Evolutionary conservation across 2,797 vertebrate species (phyloP).

Genomic region (Dromococcyx pavoninus): DNA sequence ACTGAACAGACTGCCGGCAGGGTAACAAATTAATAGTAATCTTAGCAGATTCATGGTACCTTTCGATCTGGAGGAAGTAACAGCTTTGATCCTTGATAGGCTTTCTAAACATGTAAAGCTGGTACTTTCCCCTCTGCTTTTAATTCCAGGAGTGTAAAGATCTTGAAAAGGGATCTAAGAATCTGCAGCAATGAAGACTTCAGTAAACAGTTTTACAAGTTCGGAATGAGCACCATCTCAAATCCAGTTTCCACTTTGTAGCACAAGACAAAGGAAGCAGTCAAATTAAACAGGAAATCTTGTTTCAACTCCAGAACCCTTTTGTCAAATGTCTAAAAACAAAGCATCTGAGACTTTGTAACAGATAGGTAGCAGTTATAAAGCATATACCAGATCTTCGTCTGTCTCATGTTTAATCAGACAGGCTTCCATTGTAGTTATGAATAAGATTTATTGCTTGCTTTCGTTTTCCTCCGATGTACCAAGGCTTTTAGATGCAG

Average conservation of each 20-base stretch:
- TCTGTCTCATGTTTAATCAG: not conserved
- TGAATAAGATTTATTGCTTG: not conserved
- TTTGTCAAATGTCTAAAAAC: not conserved
- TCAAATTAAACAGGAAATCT: not conserved
- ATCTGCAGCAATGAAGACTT: not conserved
- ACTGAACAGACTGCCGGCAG: not conserved
- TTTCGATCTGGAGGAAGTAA: not conserved
- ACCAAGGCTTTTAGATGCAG: not conserved
- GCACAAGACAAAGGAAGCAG: not conserved
- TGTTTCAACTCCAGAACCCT: not conserved
- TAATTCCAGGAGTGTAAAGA: not conserved
- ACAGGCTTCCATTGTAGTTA: not conserved
- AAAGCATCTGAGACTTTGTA: not conserved
- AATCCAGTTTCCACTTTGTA: not conserved
- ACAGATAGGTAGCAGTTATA: not conserved
- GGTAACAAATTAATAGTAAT: not conserved
- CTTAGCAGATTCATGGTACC: not conserved
- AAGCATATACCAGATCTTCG: not conserved
- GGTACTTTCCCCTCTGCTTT: not conserved
- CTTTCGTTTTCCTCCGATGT: not conserved
- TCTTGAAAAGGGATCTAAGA: not conserved
- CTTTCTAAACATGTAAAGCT: not conserved
- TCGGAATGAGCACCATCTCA: not conserved
- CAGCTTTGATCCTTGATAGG: not conserved
- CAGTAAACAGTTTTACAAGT: not conserved